phyloP scores from a whole-genome alignment of 2,888 invertebrate species.

The Scotopteryx bipunctaria region DNA sequence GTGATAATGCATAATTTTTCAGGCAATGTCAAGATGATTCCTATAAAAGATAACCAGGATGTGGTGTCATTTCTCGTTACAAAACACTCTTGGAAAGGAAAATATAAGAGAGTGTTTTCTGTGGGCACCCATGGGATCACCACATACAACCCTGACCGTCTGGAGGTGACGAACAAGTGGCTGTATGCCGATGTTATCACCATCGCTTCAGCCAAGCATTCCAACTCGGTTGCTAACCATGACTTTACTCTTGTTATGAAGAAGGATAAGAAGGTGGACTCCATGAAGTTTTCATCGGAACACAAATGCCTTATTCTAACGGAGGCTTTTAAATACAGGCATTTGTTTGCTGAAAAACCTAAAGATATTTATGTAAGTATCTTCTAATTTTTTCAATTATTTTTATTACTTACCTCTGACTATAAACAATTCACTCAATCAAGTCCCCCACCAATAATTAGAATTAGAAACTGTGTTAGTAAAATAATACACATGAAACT shows the following conservation, averaged over 20 bases:
- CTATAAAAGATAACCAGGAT: conserved; percentile 96
- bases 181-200: conserved; percentile 91
- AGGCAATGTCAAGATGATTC: conserved; percentile 88
- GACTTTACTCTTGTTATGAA: conserved; percentile 93
- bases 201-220: conserved; percentile 84
- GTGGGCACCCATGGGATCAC: conserved; percentile 97
- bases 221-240: conserved; percentile 80
- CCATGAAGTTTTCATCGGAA: conserved; percentile 98
- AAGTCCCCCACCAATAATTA: too few species aligned
- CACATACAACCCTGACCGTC: conserved; percentile 92
- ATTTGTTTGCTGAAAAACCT: conserved; percentile 91
- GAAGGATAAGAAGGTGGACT: conserved; percentile 95
- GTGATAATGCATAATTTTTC: conserved; percentile 28
- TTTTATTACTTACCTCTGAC: too few species aligned
- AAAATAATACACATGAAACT: too few species aligned
- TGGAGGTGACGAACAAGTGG: conserved; percentile 94
- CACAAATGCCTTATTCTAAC: conserved; percentile 96
- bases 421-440: too few species aligned
- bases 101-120: conserved; percentile 98
- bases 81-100: conserved; percentile 99
- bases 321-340: conserved; percentile 92
- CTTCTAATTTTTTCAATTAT: neutral
- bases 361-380: conserved; percentile 89
- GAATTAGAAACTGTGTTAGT: neutral
- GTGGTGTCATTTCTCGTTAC: conserved; percentile 98